Conservation (phyloP, 2,797 vertebrate species). For the Muscicapa striata region DNA sequence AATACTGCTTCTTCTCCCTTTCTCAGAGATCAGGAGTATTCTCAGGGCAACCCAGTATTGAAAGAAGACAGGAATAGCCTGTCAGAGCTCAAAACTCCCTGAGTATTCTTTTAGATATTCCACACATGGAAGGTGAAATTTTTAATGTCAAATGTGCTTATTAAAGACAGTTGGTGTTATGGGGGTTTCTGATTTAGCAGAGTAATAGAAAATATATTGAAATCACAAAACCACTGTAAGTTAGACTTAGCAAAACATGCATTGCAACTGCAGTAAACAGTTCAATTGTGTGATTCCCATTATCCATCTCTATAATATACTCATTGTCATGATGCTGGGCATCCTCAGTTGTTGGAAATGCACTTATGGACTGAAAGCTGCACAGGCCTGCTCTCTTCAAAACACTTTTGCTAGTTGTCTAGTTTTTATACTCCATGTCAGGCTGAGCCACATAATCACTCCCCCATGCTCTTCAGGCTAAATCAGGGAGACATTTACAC, state of each 20-base stretch:
- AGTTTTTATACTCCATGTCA: neutral
- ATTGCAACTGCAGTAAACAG: neutral
- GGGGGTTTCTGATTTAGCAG: neutral
- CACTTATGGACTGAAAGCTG: neutral
- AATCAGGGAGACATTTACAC: neutral
- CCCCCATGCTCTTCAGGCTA: neutral
- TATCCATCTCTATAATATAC: neutral
- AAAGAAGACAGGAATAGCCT: neutral
- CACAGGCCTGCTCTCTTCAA: neutral
- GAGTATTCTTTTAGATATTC: neutral
- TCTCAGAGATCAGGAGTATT: neutral
- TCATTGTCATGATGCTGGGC: rapidly evolving
- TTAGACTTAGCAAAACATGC: neutral
- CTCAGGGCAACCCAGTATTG: neutral
- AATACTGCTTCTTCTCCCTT: neutral
- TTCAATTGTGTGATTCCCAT: neutral
- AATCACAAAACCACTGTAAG: neutral
- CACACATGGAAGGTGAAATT: neutral
- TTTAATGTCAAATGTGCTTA: neutral
- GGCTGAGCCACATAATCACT: neutral
- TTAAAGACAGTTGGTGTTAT: neutral
- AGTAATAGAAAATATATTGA: neutral
- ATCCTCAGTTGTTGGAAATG: rapidly evolving
- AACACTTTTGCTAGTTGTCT: neutral
- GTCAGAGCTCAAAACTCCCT: neutral